phyloP scores from a whole-genome alignment of 2,888 invertebrate species.

The Liodrosophila aerea region DNA sequence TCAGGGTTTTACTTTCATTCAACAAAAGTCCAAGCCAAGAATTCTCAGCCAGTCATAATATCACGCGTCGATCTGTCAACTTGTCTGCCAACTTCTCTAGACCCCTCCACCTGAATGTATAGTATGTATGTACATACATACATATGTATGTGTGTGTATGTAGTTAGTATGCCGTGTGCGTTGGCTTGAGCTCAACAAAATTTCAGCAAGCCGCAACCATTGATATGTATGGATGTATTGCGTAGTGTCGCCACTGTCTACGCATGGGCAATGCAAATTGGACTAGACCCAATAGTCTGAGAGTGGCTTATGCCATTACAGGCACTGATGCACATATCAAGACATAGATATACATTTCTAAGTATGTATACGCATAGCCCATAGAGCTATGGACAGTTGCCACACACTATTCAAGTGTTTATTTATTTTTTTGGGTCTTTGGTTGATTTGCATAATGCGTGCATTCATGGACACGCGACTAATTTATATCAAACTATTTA shows the following conservation, averaged over 20 bases:
- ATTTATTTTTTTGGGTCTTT: background rate
- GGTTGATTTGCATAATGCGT: background rate
- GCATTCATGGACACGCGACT: background rate
- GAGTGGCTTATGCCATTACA: constrained; percentile 29
- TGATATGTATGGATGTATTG: constrained; percentile 55
- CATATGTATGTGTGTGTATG: constrained; percentile 3
- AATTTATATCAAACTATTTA: too few species aligned
- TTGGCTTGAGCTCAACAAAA: constrained; percentile 23
- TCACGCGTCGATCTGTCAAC: constrained; percentile 27
- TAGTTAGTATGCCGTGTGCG: constrained; percentile 47
- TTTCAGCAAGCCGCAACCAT: constrained; percentile 33
- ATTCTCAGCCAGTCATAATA: constrained; percentile 2
- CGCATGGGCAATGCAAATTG: constrained; percentile 68
- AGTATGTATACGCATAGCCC: background rate
- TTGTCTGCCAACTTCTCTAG: background rate
- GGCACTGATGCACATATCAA: constrained; percentile 12
- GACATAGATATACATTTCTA: background rate
- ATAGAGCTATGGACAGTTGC: constrained; percentile 50
- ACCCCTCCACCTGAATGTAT: background rate
- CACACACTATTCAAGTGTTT: constrained; percentile 25
- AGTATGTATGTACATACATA: constrained; percentile 7
- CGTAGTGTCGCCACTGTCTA: constrained; percentile 55
- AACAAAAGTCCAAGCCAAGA: constrained; percentile 34
- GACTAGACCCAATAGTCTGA: constrained; percentile 20
- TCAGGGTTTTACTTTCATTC: constrained; percentile 58